These are phyloP conservation scores for Nomada ruficornis DNA, from an alignment of 2,888 invertebrate species.

Conservation along the genomic window DNA sequence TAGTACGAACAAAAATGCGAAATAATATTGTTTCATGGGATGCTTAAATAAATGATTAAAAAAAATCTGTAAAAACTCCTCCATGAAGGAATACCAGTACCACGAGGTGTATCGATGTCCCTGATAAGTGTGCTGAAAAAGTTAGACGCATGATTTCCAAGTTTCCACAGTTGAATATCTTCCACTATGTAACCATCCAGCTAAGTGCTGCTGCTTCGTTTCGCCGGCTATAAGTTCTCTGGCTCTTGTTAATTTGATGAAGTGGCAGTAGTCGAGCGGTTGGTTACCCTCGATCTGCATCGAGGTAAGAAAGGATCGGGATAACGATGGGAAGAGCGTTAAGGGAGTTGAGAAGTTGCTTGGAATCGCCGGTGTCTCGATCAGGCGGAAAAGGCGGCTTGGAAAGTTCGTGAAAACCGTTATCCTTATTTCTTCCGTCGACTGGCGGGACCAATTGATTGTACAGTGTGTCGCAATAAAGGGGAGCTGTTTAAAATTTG, in stretches of 20 bases:
- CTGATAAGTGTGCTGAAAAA: constrained; percentile 34
- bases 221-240: constrained; percentile 27
- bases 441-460: neutral
- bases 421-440: neutral
- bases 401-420: constrained; percentile 19
- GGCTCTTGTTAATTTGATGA: constrained; percentile 48
- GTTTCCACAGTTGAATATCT: constrained; percentile 26
- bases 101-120: too few species aligned
- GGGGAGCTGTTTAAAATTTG: neutral
- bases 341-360: constrained; percentile 32
- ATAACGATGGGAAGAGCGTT: constrained; percentile 23
- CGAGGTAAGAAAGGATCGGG: constrained; percentile 5
- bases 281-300: constrained; percentile 32
- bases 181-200: neutral
- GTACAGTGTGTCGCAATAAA: neutral
- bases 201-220: constrained; percentile 44
- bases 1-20: neutral
- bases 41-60: neutral
- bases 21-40: neutral
- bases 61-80: neutral
- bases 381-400: constrained; percentile 13
- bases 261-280: constrained; percentile 7
- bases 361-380: constrained; percentile 12
- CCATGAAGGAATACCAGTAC: too few species aligned
- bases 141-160: constrained; percentile 33